phyloP scores from a whole-genome alignment of 2,113 vertebrate species.

The Tragelaphus strepsiceros region DNA sequence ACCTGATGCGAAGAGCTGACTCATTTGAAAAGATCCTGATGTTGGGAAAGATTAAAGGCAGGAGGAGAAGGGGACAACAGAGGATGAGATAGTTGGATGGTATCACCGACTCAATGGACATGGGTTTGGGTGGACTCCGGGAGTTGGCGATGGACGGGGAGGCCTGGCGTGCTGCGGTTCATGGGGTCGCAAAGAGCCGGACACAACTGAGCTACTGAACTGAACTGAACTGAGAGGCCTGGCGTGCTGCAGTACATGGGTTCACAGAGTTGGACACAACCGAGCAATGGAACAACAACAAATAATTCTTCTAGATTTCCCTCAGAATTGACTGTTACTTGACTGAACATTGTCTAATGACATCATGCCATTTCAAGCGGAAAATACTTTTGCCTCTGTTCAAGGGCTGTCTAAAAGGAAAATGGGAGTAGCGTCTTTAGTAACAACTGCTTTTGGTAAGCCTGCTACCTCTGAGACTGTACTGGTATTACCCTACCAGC shows the following conservation, averaged over 20 bases:
- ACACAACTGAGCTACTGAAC: background rate
- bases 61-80: background rate
- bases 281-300: background rate
- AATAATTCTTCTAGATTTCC: background rate
- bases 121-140: background rate
- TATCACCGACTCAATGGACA: background rate
- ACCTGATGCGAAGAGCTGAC: background rate
- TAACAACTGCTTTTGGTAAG: background rate
- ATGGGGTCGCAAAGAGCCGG: background rate
- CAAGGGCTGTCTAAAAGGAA: background rate
- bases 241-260: background rate
- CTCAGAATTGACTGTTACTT: background rate
- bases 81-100: background rate
- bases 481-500: background rate
- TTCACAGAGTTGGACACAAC: background rate
- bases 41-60: background rate
- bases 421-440: background rate
- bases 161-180: rapidly evolving
- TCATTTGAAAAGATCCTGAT: background rate
- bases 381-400: background rate
- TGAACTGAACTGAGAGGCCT: background rate
- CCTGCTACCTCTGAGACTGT: background rate
- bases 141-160: background rate
- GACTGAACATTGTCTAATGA: background rate
- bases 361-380: background rate